Evolutionary conservation across 2,888 invertebrate genomes (phyloP), one percentile per base, ranked within the genome.

Genomic region (Cosmorhoe ocellata): DNA sequence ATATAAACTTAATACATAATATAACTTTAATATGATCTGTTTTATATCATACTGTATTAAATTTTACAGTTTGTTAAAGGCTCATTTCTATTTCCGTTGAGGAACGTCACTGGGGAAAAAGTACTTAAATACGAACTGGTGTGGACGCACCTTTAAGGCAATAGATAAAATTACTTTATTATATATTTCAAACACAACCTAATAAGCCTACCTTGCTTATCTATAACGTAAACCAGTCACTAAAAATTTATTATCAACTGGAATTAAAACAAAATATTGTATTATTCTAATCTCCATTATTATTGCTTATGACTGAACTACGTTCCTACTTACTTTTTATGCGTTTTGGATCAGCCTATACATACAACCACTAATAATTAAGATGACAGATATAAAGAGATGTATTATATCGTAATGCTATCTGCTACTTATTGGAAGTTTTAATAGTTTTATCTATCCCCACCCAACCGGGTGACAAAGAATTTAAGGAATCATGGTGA

Each of bases 401-500:
- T 18, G 18, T 18, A n/a, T n/a, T n/a, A n/a, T 18, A 18, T 18
- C 18, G 5, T 18, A 18, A 18, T 10, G n/a, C 5, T 14, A 22
- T 3, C 10, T 34, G 14, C 12, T 6, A 28, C 28, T 10, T 28
- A 10, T n/a, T 5, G 10, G 10, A 9, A 10, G 1, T 28, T 5
- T 32, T 12, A 8, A 13, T 3, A 18, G 31, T 13, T 8, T 12
- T 32, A 13, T 32, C 10, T 18, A 10, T 11, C 14, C 51, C 40
- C 41, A 34, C 10, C 32, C 24, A 6, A n/a, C n/a, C n/a, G n/a
- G n/a, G n/a, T n/a, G n/a, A 36, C 9, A 39, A 43, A 22, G 37
- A 31, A 27, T 38, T 13, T 36, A 55, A 47, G 33, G 47, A 50
- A 51, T 43, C 33, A 40, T 36, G 30, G 46, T 13, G 42, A 47